phyloP scores from a whole-genome alignment of 2,888 invertebrate genomes.

The Alsophila aescularia region DNA sequence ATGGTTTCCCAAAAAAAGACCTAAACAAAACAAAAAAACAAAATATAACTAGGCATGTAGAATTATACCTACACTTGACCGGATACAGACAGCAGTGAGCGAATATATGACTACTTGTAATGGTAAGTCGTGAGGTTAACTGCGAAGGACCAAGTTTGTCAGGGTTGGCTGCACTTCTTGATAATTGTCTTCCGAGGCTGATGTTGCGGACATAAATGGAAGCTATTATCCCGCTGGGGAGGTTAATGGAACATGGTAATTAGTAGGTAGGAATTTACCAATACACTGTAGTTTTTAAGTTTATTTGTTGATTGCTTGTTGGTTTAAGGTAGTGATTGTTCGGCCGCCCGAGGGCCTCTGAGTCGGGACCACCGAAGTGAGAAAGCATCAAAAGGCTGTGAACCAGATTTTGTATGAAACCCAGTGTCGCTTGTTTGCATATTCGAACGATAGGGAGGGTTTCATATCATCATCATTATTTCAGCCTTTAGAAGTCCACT shows the following conservation, averaged over 20 bases:
- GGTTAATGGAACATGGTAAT: not conserved
- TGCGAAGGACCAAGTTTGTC: slow-evolving; percentile 10
- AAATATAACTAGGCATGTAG: not conserved
- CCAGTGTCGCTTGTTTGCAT: too few relatives aligned
- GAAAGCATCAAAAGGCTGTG: too few relatives aligned
- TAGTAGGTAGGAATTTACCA: not conserved
- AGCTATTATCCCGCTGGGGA: slow-evolving; percentile 10
- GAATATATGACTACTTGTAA: not conserved
- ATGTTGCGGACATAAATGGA: slow-evolving; percentile 11
- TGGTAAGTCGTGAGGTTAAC: not conserved
- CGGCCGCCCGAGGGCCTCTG: too few relatives aligned
- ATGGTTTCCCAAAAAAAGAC: too few relatives aligned
- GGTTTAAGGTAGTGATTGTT: too few relatives aligned
- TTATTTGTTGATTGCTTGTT: too few relatives aligned
- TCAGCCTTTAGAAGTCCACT: too few relatives aligned
- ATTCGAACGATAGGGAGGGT: too few relatives aligned
- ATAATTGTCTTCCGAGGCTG: slow-evolving; percentile 11
- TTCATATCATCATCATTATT: too few relatives aligned
- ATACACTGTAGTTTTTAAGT: not conserved
- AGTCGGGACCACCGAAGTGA: too few relatives aligned
- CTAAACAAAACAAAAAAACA: too few relatives aligned
- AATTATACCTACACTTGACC: not conserved
- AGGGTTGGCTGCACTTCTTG: slow-evolving; percentile 11
- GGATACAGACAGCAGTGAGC: not conserved
- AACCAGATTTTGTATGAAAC: too few relatives aligned